These are phyloP conservation scores for Charanyca ferruginea DNA, from an alignment of 2,888 invertebrate species.

Conservation along the genomic window DNA sequence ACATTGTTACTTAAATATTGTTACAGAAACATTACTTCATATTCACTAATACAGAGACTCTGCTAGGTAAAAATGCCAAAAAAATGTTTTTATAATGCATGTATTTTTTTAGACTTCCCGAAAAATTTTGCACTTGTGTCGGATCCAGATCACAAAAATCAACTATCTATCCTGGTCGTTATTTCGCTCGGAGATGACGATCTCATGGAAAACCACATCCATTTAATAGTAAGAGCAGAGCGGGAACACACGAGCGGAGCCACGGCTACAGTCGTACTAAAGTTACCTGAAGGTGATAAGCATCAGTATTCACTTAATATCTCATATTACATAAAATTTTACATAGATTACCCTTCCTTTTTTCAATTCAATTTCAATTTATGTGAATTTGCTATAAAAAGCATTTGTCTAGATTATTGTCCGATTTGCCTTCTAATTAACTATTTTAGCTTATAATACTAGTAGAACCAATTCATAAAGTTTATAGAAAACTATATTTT, in stretches of 20 bases:
- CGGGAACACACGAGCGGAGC: constrained; percentile 81
- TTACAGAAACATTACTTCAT: no score
- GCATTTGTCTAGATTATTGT: no score
- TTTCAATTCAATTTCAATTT: no score
- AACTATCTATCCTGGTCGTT: constrained; percentile 68
- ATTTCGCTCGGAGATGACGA: constrained; percentile 68
- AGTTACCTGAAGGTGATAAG: constrained; percentile 84
- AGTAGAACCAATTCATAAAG: background rate
- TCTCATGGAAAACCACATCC: constrained; percentile 70
- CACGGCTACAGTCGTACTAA: constrained; percentile 78
- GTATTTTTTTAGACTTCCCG: constrained; percentile 71
- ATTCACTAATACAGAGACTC: background rate
- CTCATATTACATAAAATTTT: no score
- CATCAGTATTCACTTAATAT: no score
- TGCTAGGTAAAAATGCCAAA: background rate
- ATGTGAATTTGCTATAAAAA: no score
- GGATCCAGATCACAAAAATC: constrained; percentile 63
- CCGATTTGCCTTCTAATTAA: no score
- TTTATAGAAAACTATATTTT: constrained; percentile 50
- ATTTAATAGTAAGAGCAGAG: constrained; percentile 77
- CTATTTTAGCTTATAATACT: no score
- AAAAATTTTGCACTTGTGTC: constrained; percentile 68
- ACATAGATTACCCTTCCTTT: no score
- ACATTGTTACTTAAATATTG: no score
- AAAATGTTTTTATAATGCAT: background rate